These are phyloP conservation scores for Pelodiscus sinensis DNA, from an alignment of 2,113 vertebrate species.

Conservation along the genomic window DNA sequence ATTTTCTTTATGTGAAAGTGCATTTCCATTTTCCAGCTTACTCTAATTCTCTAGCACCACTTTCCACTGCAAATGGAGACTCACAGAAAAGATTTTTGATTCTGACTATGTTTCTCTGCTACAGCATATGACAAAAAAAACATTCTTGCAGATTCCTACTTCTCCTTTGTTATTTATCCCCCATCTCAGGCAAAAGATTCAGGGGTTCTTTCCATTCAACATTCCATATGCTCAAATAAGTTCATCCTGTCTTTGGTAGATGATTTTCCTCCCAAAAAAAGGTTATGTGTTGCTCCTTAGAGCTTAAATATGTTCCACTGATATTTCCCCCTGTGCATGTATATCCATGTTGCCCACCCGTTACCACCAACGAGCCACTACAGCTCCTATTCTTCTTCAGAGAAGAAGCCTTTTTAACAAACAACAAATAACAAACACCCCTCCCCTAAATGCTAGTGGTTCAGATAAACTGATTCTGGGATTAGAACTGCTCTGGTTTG, in stretches of 20 bases:
- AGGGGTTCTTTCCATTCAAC: not conserved
- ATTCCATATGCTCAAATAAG: not conserved
- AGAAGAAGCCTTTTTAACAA: not conserved
- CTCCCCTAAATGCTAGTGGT: not conserved
- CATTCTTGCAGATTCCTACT: not conserved
- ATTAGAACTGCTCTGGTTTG: not conserved
- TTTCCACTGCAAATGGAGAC: not conserved
- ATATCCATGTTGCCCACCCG: accelerated
- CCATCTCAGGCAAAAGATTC: not conserved
- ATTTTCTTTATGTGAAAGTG: not conserved
- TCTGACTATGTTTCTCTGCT: not conserved
- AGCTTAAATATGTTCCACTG: not conserved
- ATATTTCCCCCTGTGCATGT: not conserved
- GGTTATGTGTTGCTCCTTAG: accelerated
- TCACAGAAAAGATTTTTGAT: not conserved
- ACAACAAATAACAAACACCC: not conserved
- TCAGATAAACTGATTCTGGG: not conserved
- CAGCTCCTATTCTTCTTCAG: not conserved
- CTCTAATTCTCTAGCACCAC: not conserved
- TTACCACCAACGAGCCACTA: not conserved
- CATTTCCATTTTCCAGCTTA: not conserved
- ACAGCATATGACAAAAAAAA: not conserved
- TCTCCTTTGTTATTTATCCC: not conserved
- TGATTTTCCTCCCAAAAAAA: not conserved
- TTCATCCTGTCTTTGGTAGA: not conserved